phyloP scores from a whole-genome alignment of 2,113 vertebrate genomes.

The Phasianus colchicus region DNA sequence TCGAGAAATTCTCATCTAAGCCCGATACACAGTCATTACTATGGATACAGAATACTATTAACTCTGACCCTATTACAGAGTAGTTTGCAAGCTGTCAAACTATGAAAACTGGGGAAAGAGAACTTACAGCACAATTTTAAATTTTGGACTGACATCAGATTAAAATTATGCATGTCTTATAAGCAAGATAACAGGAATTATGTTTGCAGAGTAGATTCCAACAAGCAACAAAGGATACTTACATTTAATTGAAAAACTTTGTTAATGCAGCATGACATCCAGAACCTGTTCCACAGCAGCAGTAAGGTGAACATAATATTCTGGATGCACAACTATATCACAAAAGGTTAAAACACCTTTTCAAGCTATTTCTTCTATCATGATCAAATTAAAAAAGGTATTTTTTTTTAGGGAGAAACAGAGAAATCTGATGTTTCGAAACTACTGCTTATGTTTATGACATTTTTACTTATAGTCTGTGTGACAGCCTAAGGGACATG shows the following conservation, averaged over 20 bases:
- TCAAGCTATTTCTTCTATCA: conserved; percentile 68
- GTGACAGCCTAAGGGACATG: conserved; percentile 70
- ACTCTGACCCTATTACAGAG: conserved; percentile 75
- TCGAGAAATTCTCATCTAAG: conserved; percentile 73
- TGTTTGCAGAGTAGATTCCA: conserved; percentile 72
- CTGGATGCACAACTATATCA: conserved; percentile 74
- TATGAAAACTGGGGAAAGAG: conserved; percentile 69
- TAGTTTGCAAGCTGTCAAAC: conserved; percentile 75
- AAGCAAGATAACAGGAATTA: conserved; percentile 74
- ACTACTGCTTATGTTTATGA: conserved; percentile 66
- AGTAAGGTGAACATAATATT: conserved; percentile 69
- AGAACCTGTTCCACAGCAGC: conserved; percentile 78
- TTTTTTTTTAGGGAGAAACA: conserved; percentile 59
- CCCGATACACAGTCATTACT: conserved; percentile 77
- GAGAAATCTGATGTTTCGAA: conserved; percentile 67
- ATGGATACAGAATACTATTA: conserved; percentile 78
- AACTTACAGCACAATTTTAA: conserved; percentile 77
- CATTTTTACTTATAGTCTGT: conserved; percentile 49
- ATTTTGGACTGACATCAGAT: conserved; percentile 78
- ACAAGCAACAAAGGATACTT: conserved; percentile 77
- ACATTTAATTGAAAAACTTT: conserved; percentile 78
- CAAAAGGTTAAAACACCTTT: conserved; percentile 80
- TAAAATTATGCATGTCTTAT: conserved; percentile 75
- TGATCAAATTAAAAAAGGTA: conserved; percentile 39
- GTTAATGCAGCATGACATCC: conserved; percentile 78